Evolutionary conservation across 2,888 invertebrate genomes (phyloP).

Genomic region (Acronicta aceris): DNA sequence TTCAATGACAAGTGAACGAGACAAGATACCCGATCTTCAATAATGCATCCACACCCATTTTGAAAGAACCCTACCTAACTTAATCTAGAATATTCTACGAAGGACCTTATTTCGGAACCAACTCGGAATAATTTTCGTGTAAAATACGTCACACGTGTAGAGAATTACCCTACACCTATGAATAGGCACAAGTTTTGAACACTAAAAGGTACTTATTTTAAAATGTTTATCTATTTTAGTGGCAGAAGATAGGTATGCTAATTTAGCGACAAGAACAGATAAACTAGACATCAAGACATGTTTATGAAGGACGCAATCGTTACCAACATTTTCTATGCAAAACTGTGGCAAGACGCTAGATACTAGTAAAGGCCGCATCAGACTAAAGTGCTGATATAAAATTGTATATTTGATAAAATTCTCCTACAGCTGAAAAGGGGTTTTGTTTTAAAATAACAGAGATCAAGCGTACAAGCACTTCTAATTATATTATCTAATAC

Average conservation of each 20-base stretch:
- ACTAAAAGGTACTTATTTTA: slow-evolving; percentile 38
- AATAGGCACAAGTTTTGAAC: slow-evolving; percentile 22
- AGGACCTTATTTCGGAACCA: no score
- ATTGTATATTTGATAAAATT: background rate
- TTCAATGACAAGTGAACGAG: no score
- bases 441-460: no score
- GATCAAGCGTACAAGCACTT: no score
- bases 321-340: slow-evolving; percentile 29
- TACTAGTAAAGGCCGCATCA: slow-evolving; percentile 2
- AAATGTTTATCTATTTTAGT: slow-evolving; percentile 50
- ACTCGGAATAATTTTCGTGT: background rate
- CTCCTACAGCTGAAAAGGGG: background rate
- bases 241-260: slow-evolving; percentile 50
- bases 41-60: no score
- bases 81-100: no score
- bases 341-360: slow-evolving; percentile 11
- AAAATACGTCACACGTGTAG: background rate
- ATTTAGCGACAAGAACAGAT: slow-evolving; percentile 34
- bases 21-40: no score
- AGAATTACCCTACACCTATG: slow-evolving; percentile 8
- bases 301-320: slow-evolving; percentile 40
- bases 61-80: no score
- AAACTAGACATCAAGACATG: slow-evolving; percentile 33
- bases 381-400: background rate
- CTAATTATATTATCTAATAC: background rate